Base-by-base conservation (phyloP, 2,113 vertebrate species). In the Oxyura jamaicensis region DNA sequence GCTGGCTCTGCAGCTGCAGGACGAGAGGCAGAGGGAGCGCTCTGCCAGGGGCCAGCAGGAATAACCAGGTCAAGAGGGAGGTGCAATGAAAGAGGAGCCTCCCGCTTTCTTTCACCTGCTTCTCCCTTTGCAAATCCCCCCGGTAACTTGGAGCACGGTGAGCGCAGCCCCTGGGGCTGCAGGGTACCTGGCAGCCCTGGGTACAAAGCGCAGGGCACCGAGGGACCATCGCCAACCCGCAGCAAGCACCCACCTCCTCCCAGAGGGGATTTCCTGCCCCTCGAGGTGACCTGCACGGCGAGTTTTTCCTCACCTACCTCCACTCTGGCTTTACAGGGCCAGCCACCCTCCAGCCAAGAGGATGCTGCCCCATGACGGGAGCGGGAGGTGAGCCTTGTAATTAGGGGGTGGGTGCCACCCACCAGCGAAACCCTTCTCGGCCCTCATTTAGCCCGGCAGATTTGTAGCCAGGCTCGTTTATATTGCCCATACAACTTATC, bases 301-400 rank as follows among this genome's bases (percentile, higher is more conserved):
- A 84, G 87, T 68, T 90, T 91, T 88, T 87, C 79, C 46, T 90
- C 56, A 46, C 56, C 36, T 60, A 20, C 46, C n/a, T 82, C 80
- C 77, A 77, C 83, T 83, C 83, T 71, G 41, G 53, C 87, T 78
- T 78, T 90, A 92, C 87, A 20, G 0, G 86, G 89, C 91, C 95
- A 95, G 67, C 71, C 20, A 5, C 79, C 94, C 86, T 59, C 44
- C 72, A 88, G 82, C 77, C 86, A 92, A 82, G 76, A 78, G 79
- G 79, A 93, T 87, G 80, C 81, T 87, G 63, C 18, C 15, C 69
- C 48, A 71, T 5, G 13, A 72, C 86, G 44, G 67, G 81, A 79
- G 91, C 62, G 5, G 3, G 59, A 60, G 78, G 83, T 39, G 58
- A 91, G 73, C 83, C 56, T 81, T 95, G 77, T 95, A 92, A 89